A percentile compares a stretch with the other conserved stretches of the same genome.
Conservation (phyloP, 2,888 invertebrate species). For the Polyploca ridens region DNA sequence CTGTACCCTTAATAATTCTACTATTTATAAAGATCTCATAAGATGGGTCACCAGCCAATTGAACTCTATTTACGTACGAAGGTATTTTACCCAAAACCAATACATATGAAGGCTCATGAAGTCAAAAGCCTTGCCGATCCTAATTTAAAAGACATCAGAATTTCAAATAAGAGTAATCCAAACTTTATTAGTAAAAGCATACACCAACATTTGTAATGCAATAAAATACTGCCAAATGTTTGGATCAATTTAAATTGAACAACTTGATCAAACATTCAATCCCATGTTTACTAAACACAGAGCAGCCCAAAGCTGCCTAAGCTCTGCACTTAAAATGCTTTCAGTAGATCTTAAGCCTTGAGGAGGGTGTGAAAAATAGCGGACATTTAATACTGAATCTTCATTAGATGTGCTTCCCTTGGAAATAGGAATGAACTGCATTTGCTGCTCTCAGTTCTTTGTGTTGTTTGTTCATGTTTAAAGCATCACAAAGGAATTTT, state of each 20-base stretch:
- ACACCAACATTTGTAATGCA: neutral
- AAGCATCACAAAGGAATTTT: neutral
- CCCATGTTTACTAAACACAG: constrained; percentile 7
- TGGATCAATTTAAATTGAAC: neutral
- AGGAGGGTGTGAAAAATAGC: constrained; percentile 6
- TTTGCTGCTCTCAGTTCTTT: constrained; percentile 3
- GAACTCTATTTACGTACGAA: neutral
- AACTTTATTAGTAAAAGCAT: too few species aligned
- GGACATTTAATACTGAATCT: constrained; percentile 8
- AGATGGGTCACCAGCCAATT: neutral
- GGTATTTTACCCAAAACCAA: neutral
- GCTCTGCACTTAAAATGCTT: constrained; percentile 8
- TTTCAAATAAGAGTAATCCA: too few species aligned
- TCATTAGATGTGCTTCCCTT: constrained; percentile 3
- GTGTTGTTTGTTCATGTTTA: constrained; percentile 4
- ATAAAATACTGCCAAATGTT: neutral
- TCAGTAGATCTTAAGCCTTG: constrained; percentile 4
- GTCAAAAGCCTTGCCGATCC: neutral
- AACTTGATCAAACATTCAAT: neutral
- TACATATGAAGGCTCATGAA: too few species aligned
- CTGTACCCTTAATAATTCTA: constrained; percentile 56
- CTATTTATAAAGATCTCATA: constrained; percentile 30
- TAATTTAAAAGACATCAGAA: too few species aligned
- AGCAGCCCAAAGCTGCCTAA: neutral
- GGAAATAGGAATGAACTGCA: neutral